Base-by-base conservation (phyloP, 2,797 vertebrate genomes). In the Oreochromis grahami region DNA sequence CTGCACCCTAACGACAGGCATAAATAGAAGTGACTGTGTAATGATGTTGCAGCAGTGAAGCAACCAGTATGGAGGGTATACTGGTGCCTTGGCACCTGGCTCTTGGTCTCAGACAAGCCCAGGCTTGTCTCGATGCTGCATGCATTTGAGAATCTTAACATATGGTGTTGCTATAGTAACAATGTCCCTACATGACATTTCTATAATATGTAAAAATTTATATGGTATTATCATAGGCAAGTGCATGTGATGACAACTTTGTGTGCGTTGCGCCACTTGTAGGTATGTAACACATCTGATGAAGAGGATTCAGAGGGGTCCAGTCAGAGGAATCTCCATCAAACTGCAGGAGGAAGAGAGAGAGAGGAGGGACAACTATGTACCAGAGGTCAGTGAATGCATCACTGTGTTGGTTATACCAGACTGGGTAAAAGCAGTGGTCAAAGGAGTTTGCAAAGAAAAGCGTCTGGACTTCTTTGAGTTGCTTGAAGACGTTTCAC, bases 271-370 rank as follows among this genome's bases (percentile, higher is more conserved):
- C 9, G 26, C 2, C 4, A 15, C 21, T 5, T 82, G n/a, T 78
- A 99, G 98, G 90, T 99, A 99, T 88, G 98, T 99, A 87, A 99
- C 98, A 2, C 98, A 99, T 92, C 94, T 99, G 92, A 99, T 99
- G 98, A 99, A 99, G 95, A 96, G 98, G 26, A 99, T 99, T 88
- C 98, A 99, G 96, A 96, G 98, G 38, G 98, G 98, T 3, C 98
- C 98, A 0, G 98, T 99, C 82, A 96, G 98, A 84, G 98, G 98
- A 41, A 99, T 99, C 96, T 99, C 98, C 91, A 99, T 99, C 95
- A 99, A 99, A 85, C 97, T 99, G 90, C 98, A 99, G 96, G 98
- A 99, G 94, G 98, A 99, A 92, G 98, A 99, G 95, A 94, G 98
- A 80, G 98, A 99, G 91, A 96, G 98, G 94, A 97, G 98, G 85